Evolutionary conservation across 1,140 invertebrate genomes (phyloP).

Genomic region (Trichonephila inaurata): DNA sequence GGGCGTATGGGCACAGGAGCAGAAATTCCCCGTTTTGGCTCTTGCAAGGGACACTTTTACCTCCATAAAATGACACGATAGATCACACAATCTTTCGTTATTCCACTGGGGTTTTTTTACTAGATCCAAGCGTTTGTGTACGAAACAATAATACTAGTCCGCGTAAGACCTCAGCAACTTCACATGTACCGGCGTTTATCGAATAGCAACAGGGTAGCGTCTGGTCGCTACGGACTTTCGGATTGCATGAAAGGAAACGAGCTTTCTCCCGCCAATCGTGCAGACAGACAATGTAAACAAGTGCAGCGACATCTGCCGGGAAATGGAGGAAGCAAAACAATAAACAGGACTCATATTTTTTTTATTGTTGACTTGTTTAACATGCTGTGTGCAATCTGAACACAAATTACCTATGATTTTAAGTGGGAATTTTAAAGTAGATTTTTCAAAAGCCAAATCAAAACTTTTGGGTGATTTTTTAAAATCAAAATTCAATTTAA

Average conservation of each 20-base stretch:
- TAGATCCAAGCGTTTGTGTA: background rate
- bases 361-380: background rate
- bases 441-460: too few relatives aligned
- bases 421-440: too few relatives aligned
- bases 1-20: slow-evolving; percentile 69
- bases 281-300: slow-evolving; percentile 65
- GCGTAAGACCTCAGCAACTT: background rate
- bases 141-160: background rate
- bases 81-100: background rate
- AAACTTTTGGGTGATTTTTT: too few relatives aligned
- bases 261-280: slow-evolving; percentile 60
- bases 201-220: background rate
- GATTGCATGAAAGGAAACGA: background rate
- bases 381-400: too few relatives aligned
- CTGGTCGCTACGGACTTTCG: slow-evolving; percentile 4
- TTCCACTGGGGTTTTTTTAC: background rate
- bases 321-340: background rate
- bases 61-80: slow-evolving; percentile 66
- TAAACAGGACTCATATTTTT: too few relatives aligned
- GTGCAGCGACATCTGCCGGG: slow-evolving; percentile 52
- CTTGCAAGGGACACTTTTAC: slow-evolving; percentile 73
- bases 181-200: slow-evolving; percentile 36
- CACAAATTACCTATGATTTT: too few relatives aligned
- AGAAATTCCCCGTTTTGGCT: slow-evolving; percentile 74
- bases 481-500: too few relatives aligned